Percentiles rank a stretch among this genome's conserved stretches.
Evolutionary conservation across 2,797 vertebrate genomes (phyloP).

Genomic region (Scomberomorus guttatus): DNA sequence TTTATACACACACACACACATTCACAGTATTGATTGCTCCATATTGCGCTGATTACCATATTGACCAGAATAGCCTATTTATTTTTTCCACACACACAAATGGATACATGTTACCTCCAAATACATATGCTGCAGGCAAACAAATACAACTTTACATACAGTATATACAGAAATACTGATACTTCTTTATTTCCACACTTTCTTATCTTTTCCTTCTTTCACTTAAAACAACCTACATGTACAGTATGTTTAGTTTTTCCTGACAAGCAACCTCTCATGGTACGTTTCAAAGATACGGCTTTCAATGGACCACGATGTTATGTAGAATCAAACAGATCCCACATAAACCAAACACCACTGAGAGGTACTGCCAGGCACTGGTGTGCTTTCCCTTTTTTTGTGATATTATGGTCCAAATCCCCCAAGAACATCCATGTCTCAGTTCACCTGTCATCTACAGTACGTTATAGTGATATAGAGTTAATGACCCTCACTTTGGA

Average conservation of each 20-base stretch:
- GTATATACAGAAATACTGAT: background rate
- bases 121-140: constrained; percentile 5
- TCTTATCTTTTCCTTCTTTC: background rate
- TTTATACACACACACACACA: background rate
- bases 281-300: background rate
- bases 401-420: background rate
- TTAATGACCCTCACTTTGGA: background rate
- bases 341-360: background rate
- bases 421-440: background rate
- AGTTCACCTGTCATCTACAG: background rate
- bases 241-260: background rate
- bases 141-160: background rate
- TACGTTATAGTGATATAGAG: background rate
- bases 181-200: background rate
- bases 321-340: background rate
- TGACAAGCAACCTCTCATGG: background rate
- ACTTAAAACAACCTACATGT: background rate
- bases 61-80: constrained; percentile 27
- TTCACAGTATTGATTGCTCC: constrained; percentile 15
- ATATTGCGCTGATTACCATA: constrained; percentile 11
- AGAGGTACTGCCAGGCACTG: background rate
- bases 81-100: background rate
- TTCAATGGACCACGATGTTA: background rate
- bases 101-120: background rate
- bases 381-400: background rate